These are phyloP conservation scores for Stegana nigrithorax DNA, from an alignment of 2,888 invertebrate species.

Conservation along the genomic window DNA sequence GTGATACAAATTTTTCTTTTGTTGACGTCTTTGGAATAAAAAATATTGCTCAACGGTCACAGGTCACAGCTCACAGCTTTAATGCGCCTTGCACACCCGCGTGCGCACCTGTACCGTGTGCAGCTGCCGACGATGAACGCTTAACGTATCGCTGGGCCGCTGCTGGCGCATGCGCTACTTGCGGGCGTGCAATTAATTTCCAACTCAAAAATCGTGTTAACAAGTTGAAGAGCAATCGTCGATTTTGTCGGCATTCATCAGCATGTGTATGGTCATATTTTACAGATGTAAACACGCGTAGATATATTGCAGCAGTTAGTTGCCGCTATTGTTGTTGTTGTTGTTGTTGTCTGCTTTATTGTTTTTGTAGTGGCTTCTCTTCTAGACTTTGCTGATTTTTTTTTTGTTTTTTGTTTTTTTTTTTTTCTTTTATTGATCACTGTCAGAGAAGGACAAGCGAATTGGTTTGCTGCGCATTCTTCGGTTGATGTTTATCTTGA, in stretches of 20 bases:
- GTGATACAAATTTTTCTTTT: too few relatives aligned
- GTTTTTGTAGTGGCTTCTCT: too few relatives aligned
- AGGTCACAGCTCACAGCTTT: too few relatives aligned
- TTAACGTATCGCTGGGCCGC: neutral
- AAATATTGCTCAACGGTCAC: too few relatives aligned
- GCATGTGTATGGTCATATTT: neutral
- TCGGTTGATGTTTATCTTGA: constrained; percentile 36
- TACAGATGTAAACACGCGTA: constrained; percentile 1
- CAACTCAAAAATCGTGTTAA: constrained; percentile 45
- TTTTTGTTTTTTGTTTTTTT: constrained; percentile 28
- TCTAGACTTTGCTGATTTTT: constrained; percentile 7
- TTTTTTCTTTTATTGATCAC: constrained; percentile 62
- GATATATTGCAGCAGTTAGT: neutral
- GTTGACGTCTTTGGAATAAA: too few relatives aligned
- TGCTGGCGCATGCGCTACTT: constrained; percentile 24
- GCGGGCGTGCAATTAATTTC: constrained; percentile 35
- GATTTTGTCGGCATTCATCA: constrained; percentile 3
- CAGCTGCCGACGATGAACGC: constrained; percentile 16
- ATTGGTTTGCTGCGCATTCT: constrained; percentile 42
- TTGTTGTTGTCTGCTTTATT: constrained; percentile 51
- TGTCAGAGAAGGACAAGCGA: constrained; percentile 67
- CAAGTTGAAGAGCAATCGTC: constrained; percentile 33
- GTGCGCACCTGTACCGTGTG: too few relatives aligned
- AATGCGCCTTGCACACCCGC: too few relatives aligned
- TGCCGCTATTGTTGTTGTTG: constrained; percentile 4